These are phyloP conservation scores for Thunnus albacares DNA, from an alignment of 2,797 vertebrate genomes.

Conservation along the genomic window DNA sequence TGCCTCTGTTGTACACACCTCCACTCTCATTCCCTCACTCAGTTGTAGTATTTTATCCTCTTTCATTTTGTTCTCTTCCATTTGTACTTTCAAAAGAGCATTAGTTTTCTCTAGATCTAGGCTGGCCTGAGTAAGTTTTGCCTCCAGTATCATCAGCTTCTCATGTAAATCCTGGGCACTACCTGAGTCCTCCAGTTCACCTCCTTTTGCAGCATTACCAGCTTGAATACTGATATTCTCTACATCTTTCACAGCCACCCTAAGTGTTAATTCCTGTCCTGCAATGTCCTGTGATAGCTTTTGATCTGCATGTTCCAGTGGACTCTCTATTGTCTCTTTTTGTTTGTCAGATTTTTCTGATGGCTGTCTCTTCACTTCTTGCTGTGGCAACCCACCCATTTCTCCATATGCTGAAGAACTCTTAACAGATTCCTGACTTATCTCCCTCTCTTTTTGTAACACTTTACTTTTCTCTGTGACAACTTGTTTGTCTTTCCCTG, in stretches of 20 bases:
- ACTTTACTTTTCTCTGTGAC: constrained; percentile 43
- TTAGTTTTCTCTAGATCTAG: constrained; percentile 88
- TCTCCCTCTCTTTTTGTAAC: constrained; percentile 41
- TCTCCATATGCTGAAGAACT: constrained; percentile 37
- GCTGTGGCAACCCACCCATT: constrained; percentile 30
- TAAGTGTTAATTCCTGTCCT: constrained; percentile 59
- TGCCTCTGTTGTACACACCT: constrained; percentile 69
- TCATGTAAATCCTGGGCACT: constrained; percentile 82
- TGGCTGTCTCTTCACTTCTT: constrained; percentile 40
- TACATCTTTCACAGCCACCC: constrained; percentile 50
- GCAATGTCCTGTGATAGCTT: constrained; percentile 52
- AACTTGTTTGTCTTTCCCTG: constrained; percentile 43
- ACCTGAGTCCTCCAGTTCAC: constrained; percentile 22
- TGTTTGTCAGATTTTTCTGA: constrained; percentile 69
- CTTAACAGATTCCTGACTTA: constrained; percentile 29
- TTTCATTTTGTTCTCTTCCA: constrained; percentile 89
- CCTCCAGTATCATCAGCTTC: constrained; percentile 88
- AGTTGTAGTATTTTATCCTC: constrained; percentile 90
- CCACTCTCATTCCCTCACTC: constrained; percentile 82
- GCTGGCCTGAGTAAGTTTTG: constrained; percentile 87
- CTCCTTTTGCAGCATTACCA: constrained; percentile 31
- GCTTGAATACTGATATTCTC: constrained; percentile 48
- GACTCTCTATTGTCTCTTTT: constrained; percentile 58
- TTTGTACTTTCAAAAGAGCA: constrained; percentile 86
- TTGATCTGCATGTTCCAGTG: constrained; percentile 57